Percentiles rank a stretch among this genome's conserved stretches.
Conservation (phyloP, 2,888 invertebrate species). For the Dioctria linearis region DNA sequence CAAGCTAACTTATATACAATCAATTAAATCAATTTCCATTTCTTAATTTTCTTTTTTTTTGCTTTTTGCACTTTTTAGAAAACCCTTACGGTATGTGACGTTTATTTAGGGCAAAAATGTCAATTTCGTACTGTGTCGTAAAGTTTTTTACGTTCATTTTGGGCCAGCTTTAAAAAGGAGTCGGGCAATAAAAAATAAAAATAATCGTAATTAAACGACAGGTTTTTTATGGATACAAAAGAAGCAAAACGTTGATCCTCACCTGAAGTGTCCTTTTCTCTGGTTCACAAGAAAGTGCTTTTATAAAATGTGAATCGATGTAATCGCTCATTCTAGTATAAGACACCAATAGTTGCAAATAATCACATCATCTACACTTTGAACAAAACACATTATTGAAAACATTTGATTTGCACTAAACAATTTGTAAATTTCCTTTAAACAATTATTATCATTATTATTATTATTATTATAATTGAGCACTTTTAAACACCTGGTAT, state of each 20-base stretch:
- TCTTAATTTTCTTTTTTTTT: no score
- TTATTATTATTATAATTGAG: background rate
- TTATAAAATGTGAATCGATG: constrained; percentile 73
- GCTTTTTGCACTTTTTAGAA: no score
- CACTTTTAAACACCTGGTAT: background rate
- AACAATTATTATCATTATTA: background rate
- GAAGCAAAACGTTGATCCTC: constrained; percentile 57
- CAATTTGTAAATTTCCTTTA: background rate
- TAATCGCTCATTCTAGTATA: constrained; percentile 71
- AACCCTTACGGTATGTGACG: no score
- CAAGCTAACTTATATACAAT: no score
- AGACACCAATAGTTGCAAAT: background rate
- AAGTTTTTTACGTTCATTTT: no score
- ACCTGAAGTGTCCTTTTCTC: constrained; percentile 73
- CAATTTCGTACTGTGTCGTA: no score
- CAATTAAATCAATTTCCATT: no score
- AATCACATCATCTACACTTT: background rate
- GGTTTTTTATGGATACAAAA: no score
- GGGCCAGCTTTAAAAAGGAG: no score
- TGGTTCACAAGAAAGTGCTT: constrained; percentile 73
- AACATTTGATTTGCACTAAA: constrained; percentile 1
- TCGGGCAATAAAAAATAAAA: no score
- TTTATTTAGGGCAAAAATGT: no score
- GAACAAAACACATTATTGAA: background rate
- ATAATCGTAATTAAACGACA: no score